Base-by-base conservation (phyloP, 2,888 invertebrate genomes). In the Augochlorella aurata region DNA sequence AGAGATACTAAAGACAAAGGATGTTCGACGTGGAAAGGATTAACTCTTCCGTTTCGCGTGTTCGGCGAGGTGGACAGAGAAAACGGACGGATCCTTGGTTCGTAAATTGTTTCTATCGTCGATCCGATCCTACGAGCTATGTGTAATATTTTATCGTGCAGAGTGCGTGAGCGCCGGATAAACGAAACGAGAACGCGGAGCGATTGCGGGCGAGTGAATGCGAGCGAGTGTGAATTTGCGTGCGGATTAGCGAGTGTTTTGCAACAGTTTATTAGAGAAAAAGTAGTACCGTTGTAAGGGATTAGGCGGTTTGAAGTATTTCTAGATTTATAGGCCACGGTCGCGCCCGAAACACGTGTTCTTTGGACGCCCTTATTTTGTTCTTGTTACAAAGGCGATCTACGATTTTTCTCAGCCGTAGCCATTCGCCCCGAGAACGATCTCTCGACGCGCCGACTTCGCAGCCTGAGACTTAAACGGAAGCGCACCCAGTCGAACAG, bases 31-130 rank as follows among this genome's bases (percentile, higher is more conserved):
- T 45, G 38, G 16, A 44, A 10, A 45, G 21, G 16, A 14, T 45
- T 44, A 12, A 44, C 66, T 21, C 69, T 21, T 29, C 16, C 47
- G 63, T 58, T 74, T 49, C 71, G 68, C 29, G 16, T 52, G 61
- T 44, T 63, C 58, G 21, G 18, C 54, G 16, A 18, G 38, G 52
- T 8, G 45, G 24, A 61, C 67, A 72, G 67, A n/a, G 18, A 45
- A 14, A 76, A 83, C 45, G 52, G 66, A 75, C 71, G 74, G 67
- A 63, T 61, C 45, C 29, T 80, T 74, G 74, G 74, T 72, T 78
- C 71, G 76, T 85, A 86, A 86, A 82, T 86, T 76, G 85, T 86
- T 87, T 86, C 70, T 86, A 86, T 88, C 67, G 81, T 85, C 83
- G 78, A 38, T 78, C 86, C 68, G 77, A 75, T 80, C 76, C 78